Conservation (phyloP, 2,797 vertebrate species). For the Danio aesculapii region DNA sequence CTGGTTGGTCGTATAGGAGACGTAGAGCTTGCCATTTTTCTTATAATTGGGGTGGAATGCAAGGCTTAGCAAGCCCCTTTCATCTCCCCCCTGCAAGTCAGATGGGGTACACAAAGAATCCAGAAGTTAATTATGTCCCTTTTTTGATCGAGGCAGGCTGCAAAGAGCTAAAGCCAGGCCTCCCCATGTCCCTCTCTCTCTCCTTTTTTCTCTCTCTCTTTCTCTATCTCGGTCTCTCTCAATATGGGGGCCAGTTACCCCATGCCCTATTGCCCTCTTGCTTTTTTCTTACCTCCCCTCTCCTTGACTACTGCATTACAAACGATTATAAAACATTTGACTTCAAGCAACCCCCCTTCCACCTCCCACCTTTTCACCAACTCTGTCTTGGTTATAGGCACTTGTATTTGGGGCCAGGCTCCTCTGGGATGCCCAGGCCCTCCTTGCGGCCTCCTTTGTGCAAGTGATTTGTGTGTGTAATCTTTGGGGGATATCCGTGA, state of each 20-base stretch:
- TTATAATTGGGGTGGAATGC: conserved; percentile 99
- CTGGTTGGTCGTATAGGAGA: conserved; percentile 99
- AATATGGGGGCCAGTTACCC: conserved; percentile 64
- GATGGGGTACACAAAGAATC: conserved; percentile 97
- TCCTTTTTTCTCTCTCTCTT: conserved; percentile 64
- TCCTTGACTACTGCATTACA: conserved; percentile 89
- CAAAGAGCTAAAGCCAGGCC: conserved; percentile 75
- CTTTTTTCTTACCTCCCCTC: conserved; percentile 67
- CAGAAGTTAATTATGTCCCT: conserved; percentile 97
- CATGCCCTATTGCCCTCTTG: conserved; percentile 57
- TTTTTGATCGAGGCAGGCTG: conserved; percentile 74
- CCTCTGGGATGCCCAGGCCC: conserved; percentile 82
- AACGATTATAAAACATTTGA: conserved; percentile 94
- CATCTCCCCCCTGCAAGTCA: conserved; percentile 99
- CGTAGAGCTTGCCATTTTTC: conserved; percentile 99
- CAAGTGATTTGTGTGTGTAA: conserved; percentile 95
- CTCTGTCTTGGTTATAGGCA: conserved; percentile 81
- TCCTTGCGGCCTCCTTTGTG: conserved; percentile 87
- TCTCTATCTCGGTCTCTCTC: conserved; percentile 68
- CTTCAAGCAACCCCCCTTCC: conserved; percentile 77
- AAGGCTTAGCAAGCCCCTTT: conserved; percentile 99
- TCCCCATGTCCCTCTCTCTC: conserved; percentile 79
- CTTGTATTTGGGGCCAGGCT: conserved; percentile 84
- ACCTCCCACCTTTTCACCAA: conserved; percentile 62
- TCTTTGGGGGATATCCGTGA: conserved; percentile 90